phyloP scores from a whole-genome alignment of 2,113 vertebrate species.

The Sterna hirundo region DNA sequence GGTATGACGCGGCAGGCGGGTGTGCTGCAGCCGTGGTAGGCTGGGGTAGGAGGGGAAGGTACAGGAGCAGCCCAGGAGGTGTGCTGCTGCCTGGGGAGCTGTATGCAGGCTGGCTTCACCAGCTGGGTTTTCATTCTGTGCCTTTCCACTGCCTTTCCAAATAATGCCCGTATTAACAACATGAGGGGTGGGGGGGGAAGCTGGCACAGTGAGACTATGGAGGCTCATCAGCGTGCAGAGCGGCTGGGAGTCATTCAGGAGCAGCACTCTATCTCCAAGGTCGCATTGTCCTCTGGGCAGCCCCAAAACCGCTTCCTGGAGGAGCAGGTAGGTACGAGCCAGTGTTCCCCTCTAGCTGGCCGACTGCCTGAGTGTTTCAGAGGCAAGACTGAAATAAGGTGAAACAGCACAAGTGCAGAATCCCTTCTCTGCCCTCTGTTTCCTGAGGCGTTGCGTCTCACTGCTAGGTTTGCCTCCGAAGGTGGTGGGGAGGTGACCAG shows the following conservation, averaged over 20 bases:
- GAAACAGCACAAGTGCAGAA: not conserved
- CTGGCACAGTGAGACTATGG: not conserved
- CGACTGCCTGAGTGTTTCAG: not conserved
- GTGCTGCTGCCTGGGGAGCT: not conserved
- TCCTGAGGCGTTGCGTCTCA: not conserved
- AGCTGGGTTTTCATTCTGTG: not conserved
- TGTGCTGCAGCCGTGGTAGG: not conserved
- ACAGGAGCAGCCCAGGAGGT: not conserved
- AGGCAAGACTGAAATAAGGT: not conserved
- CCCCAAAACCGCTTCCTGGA: not conserved
- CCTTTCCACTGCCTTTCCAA: not conserved
- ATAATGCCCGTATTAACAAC: not conserved
- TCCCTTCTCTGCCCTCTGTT: not conserved
- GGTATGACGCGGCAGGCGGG: conserved; percentile 46
- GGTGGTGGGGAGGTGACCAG: not conserved
- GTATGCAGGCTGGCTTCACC: not conserved
- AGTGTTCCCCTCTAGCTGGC: not conserved
- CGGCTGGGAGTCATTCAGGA: not conserved
- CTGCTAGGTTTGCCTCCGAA: not conserved
- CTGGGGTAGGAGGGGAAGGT: not conserved
- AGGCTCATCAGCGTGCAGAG: not conserved
- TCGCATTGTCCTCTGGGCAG: not conserved
- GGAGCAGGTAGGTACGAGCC: not conserved
- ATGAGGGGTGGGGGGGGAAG: not conserved
- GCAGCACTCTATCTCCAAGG: not conserved